Evolutionary conservation across 2,888 invertebrate species (phyloP).

Genomic region (Cacoxenus indagator): DNA sequence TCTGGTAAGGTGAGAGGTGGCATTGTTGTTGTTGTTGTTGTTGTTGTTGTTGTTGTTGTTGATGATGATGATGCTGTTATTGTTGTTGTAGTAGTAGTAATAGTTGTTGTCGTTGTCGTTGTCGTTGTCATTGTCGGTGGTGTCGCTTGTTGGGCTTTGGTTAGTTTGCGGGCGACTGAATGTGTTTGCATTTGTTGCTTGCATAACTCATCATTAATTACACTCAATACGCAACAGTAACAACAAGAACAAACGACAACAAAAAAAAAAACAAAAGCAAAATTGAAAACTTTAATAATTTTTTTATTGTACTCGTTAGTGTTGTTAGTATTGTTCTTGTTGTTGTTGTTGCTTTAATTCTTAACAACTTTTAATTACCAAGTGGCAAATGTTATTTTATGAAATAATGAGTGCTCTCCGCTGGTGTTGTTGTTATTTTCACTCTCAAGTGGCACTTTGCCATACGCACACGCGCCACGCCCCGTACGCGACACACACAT

Average conservation of each 20-base stretch:
- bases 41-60: not conserved
- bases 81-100: not conserved
- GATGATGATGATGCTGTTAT: not conserved
- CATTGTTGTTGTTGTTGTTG: no score
- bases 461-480: constrained; percentile 1
- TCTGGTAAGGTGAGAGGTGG: no score
- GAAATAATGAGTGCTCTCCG: not conserved
- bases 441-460: not conserved
- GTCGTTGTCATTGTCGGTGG: no score
- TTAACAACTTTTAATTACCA: constrained; percentile 8
- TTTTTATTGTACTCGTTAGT: no score
- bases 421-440: not conserved
- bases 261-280: not conserved
- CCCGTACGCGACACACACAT: not conserved
- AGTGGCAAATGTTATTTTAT: constrained; percentile 12
- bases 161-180: not conserved
- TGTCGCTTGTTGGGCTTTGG: no score
- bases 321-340: not conserved
- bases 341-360: not conserved
- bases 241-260: no score
- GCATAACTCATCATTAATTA: constrained; percentile 1
- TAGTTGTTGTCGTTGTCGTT: no score
- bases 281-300: not conserved
- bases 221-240: no score
- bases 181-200: constrained; percentile 3